phyloP scores from a whole-genome alignment of 2,888 invertebrate species.

The Azorinus chamasolen region DNA sequence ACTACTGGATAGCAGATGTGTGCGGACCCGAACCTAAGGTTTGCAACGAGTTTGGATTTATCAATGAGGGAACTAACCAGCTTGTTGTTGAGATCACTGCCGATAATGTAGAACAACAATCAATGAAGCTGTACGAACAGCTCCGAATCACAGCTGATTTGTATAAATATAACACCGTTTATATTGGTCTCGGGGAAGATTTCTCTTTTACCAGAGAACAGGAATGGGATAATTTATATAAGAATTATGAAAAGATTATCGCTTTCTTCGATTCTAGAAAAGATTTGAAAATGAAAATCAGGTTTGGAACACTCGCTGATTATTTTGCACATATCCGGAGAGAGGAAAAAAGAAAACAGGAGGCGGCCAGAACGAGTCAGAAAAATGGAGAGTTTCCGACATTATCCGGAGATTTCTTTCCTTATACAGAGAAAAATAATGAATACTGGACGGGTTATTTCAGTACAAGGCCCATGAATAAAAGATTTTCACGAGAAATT shows the following conservation, averaged over 20 bases:
- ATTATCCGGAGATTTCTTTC: slow-evolving; percentile 97
- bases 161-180: slow-evolving; percentile 95
- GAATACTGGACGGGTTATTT: slow-evolving; percentile 99
- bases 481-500: slow-evolving; percentile 89
- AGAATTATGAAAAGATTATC: slow-evolving; percentile 94
- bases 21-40: slow-evolving; percentile 96
- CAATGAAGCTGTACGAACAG: slow-evolving; percentile 93
- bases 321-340: slow-evolving; percentile 92
- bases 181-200: slow-evolving; percentile 98
- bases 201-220: slow-evolving; percentile 95
- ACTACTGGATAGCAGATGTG: slow-evolving; percentile 98
- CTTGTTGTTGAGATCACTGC: slow-evolving; percentile 94
- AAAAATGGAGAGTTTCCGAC: slow-evolving; percentile 88
- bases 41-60: slow-evolving; percentile 88
- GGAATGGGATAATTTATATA: slow-evolving; percentile 98
- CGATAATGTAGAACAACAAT: slow-evolving; percentile 93
- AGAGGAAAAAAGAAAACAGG: slow-evolving; percentile 35
- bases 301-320: slow-evolving; percentile 94
- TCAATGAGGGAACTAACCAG: slow-evolving; percentile 94
- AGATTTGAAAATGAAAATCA: slow-evolving; percentile 87
- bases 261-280: slow-evolving; percentile 94
- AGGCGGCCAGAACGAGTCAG: slow-evolving; percentile 37
- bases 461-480: slow-evolving; percentile 92
- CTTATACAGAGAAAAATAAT: slow-evolving; percentile 94
- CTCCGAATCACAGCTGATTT: slow-evolving; percentile 95